Base-by-base conservation (phyloP, 30 jellyfish, hydroid and myxozoan genomes). In the Hydra vulgaris region DNA sequence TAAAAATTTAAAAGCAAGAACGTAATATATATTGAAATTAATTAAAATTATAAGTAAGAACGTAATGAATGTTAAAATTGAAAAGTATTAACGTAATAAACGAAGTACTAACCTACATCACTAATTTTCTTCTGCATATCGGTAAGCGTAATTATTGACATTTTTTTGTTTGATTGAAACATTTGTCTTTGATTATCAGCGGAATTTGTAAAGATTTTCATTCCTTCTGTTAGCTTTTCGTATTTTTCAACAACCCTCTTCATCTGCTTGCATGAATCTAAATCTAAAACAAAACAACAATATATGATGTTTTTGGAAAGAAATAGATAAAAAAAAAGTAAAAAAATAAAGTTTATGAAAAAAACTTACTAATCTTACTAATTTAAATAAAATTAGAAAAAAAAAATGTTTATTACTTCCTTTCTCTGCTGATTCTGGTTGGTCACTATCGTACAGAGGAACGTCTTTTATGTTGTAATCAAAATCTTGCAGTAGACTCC, bases 211-310 rank as follows among this genome's bases (percentile, higher is more conserved):
- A 75, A 75, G 20, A 25, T 26, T 75, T 75, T 75, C 83, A 75
- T 75, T 18, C 83, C 83, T 75, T 75, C 72, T 3, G 83, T 75
- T 25, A 75, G 83, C 26, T 75, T 75, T 12, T 75, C 83, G 72
- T 75, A 75, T 54, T 75, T 75, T 66, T 75, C 83, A 70, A 75
- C 83, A 70, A 75, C 83, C n/a, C 75, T 66, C 25, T 53, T 26
- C 83, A 75, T 75, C 16, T 75, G 83, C 26, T 75, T 66, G 71
- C 83, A 75, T 8, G 83, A 75, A 53, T 75, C 83, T 0, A 75
- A 26, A 75, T 66, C 83, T 75, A 24, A 0, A 75, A 75, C 18
- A 21, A 61, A 61, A 61, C 19, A 61, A 61, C 18, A 61, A 61
- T 0, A 61, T n/a, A n/a, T n/a, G n/a, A n/a, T n/a, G n/a, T n/a